Base-by-base conservation (phyloP, 2,797 vertebrate genomes). In the Anabas testudineus region DNA sequence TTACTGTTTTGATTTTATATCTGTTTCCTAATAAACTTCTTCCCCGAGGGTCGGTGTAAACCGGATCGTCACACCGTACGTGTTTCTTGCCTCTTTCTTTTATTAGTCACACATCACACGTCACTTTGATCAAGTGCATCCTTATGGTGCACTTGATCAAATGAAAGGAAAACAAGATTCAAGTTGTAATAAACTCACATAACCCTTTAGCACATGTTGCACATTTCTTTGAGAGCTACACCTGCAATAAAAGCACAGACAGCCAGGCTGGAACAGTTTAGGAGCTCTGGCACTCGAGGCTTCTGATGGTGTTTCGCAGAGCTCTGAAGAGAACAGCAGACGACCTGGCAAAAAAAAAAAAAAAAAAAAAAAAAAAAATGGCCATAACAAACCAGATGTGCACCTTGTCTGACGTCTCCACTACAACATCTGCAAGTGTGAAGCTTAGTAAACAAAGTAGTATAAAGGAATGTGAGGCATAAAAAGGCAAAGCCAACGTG, bases 381-480 rank as follows among this genome's bases (percentile, higher is more conserved):
- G 37, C 46, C 1, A 4, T 66, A 51, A 76, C 62, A 43, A 62
- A 79, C 62, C 78, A 87, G 71, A 84, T 84, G 82, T 80, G 72
- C 58, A 41, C 39, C 76, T 58, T 1, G 34, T 24, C 7, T 58
- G 42, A 67, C 3, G 2, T 32, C 48, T 60, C 19, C 2, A 12
- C 32, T 55, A 8, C 39, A 65, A 72, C 76, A 79, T 78, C 78
- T 87, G 74, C 13, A 1, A 63, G 53, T 26, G 42, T 15, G 53
- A 71, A 32, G 42, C 22, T 74, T 56, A n/a, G 53, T 58, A 80
- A 80, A 80, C 71, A 64, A 34, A 53, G 60, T 21, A 43, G 39
- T 55, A 45, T 59, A 78, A 30, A 49, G 51, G 4, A 45, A 37
- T 61, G 26, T 73, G 75, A 72, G 75, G 70, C 41, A 24, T 19